These are phyloP conservation scores for Catotricha subobsoleta DNA, from an alignment of 2,888 invertebrate genomes.

Conservation along the genomic window DNA sequence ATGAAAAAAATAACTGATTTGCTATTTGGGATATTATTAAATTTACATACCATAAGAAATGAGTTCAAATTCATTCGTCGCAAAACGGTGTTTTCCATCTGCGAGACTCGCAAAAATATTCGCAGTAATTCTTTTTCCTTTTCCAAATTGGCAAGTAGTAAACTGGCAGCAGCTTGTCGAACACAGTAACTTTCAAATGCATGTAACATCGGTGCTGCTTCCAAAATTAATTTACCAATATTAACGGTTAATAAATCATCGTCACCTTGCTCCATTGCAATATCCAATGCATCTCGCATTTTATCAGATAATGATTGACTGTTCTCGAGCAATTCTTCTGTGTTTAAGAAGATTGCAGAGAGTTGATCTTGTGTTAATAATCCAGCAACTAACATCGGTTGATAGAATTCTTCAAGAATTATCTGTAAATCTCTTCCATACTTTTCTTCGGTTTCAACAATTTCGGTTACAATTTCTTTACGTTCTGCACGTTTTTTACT, in stretches of 20 bases:
- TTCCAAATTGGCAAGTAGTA: slow-evolving; percentile 74
- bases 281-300: slow-evolving; percentile 70
- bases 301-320: slow-evolving; percentile 72
- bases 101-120: slow-evolving; percentile 87
- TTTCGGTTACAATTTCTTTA: slow-evolving; percentile 86
- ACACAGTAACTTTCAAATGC: slow-evolving; percentile 93
- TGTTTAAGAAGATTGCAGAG: slow-evolving; percentile 80
- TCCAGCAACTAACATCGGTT: slow-evolving; percentile 85
- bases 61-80: slow-evolving; percentile 92
- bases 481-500: slow-evolving; percentile 73
- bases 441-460: slow-evolving; percentile 90
- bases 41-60: slow-evolving; percentile 70
- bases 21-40: background rate
- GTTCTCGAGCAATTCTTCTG: slow-evolving; percentile 78
- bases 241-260: slow-evolving; percentile 76
- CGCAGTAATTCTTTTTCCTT: slow-evolving; percentile 86
- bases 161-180: slow-evolving; percentile 75
- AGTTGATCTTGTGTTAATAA: slow-evolving; percentile 80
- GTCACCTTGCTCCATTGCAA: slow-evolving; percentile 62
- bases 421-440: slow-evolving; percentile 86
- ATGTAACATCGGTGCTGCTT: slow-evolving; percentile 81
- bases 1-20: background rate
- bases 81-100: slow-evolving; percentile 87
- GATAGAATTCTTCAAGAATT: slow-evolving; percentile 80
- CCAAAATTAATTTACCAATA: slow-evolving; percentile 76